Conservation (phyloP, 2,888 invertebrate species). For the Meganola albula region DNA sequence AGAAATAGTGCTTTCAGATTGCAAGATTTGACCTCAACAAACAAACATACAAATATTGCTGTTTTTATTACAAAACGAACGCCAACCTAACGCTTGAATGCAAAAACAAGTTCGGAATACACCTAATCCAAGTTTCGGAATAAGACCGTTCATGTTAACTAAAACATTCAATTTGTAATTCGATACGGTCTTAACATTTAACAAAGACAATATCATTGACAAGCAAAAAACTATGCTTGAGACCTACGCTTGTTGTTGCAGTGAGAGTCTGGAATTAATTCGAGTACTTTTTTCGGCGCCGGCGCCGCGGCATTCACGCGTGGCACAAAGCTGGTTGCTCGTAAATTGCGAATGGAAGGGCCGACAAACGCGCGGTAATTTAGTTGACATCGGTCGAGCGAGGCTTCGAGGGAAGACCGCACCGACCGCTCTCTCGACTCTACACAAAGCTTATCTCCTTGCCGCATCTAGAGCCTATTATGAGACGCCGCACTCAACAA, state of each 20-base stretch:
- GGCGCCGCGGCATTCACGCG: constrained; percentile 39
- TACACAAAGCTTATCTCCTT: constrained; percentile 60
- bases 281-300: constrained; percentile 47
- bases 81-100: no score
- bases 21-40: no score
- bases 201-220: background rate
- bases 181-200: background rate
- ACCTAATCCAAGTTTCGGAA: background rate
- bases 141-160: background rate
- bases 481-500: constrained; percentile 57
- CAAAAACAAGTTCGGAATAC: no score
- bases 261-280: constrained; percentile 42
- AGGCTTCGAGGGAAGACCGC: constrained; percentile 30
- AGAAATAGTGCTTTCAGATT: no score
- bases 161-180: background rate
- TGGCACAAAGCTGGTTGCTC: constrained; percentile 49
- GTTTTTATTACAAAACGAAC: no score
- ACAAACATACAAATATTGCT: no score
- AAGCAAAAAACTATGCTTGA: constrained; percentile 31
- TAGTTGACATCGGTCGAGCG: constrained; percentile 62
- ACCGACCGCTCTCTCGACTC: constrained; percentile 20
- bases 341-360: constrained; percentile 65
- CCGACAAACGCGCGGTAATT: constrained; percentile 71
- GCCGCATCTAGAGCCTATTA: constrained; percentile 69
- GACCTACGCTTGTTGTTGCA: constrained; percentile 37